phyloP scores from a whole-genome alignment of 35 echinoderm and acorn worm genomes.

The Acanthaster planci region DNA sequence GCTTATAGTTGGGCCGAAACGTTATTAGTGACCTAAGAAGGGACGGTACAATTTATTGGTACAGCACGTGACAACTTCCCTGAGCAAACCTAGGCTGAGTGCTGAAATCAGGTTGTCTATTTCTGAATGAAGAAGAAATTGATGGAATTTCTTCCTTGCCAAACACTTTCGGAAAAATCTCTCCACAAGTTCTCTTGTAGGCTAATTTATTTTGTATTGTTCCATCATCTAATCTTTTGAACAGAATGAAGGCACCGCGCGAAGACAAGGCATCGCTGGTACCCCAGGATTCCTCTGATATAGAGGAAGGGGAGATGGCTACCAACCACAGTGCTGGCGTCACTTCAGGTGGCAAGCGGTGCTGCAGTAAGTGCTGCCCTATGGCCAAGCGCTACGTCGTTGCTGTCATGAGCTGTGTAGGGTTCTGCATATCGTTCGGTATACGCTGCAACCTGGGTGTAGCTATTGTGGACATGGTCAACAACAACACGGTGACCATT shows the following conservation, averaged over 20 bases:
- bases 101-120: too few species aligned
- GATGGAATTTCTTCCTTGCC: too few species aligned
- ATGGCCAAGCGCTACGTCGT: slow-evolving; percentile 82
- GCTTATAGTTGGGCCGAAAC: too few species aligned
- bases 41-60: too few species aligned
- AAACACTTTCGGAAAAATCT: too few species aligned
- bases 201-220: not conserved
- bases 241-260: not conserved
- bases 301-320: slow-evolving; percentile 21
- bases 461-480: slow-evolving; percentile 92
- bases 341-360: not conserved
- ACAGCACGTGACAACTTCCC: too few species aligned
- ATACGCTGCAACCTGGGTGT: slow-evolving; percentile 96
- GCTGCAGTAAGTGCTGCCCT: slow-evolving; percentile 47
- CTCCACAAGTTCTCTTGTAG: too few species aligned
- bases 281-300: slow-evolving; percentile 32
- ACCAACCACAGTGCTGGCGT: slow-evolving; percentile 1
- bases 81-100: too few species aligned
- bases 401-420: slow-evolving; percentile 83
- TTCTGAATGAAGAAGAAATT: too few species aligned
- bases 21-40: too few species aligned
- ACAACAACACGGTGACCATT: slow-evolving; percentile 91
- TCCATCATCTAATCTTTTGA: too few species aligned
- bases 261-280: slow-evolving; percentile 38
- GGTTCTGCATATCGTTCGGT: slow-evolving; percentile 95